A percentile compares a stretch with the other conserved stretches of the same genome.
These are phyloP conservation scores for Danio choprae DNA, from an alignment of 2,797 vertebrate genomes.

Conservation along the genomic window DNA sequence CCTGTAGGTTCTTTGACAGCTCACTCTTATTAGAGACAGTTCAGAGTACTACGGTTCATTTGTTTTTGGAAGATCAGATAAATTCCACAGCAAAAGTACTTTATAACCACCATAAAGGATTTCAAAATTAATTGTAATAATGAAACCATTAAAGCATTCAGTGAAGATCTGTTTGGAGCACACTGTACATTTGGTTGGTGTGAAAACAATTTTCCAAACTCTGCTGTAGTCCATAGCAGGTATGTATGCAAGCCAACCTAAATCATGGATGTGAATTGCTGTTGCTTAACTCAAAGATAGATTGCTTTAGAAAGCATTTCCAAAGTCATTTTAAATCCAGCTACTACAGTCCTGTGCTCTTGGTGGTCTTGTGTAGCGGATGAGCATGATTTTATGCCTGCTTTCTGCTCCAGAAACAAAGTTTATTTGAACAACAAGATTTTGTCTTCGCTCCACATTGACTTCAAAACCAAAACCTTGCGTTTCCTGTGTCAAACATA, in stretches of 20 bases:
- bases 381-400: neutral
- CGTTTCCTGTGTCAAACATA: no score
- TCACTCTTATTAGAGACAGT: neutral
- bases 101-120: neutral
- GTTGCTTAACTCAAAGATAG: neutral
- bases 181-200: neutral
- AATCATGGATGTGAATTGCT: neutral
- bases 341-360: neutral
- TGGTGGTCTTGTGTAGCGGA: constrained; percentile 10
- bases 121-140: neutral
- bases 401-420: neutral
- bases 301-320: neutral
- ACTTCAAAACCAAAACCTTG: neutral
- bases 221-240: neutral
- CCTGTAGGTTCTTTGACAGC: neutral
- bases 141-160: neutral
- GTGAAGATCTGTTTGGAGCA: neutral
- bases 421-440: neutral
- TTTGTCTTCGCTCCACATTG: neutral
- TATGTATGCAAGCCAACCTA: neutral
- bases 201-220: neutral
- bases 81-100: no score
- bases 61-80: neutral
- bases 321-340: neutral
- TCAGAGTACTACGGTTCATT: no score